These are phyloP conservation scores for Argopecten irradians DNA, from an alignment of 1,140 invertebrate genomes.

Conservation along the genomic window DNA sequence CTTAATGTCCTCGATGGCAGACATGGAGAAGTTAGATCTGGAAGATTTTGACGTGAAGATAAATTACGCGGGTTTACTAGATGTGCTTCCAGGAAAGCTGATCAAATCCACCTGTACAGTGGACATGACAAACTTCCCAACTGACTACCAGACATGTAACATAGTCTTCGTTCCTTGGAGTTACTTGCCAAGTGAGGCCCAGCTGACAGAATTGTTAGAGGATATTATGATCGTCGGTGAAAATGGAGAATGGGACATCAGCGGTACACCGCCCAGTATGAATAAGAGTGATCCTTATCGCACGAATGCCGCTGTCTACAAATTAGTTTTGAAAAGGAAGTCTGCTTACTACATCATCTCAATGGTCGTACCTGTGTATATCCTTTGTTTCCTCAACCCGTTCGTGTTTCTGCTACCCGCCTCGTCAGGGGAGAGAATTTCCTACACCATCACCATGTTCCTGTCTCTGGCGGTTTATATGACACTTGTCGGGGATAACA, in stretches of 20 bases:
- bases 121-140: constrained; percentile 39
- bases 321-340: constrained; percentile 31
- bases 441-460: constrained; percentile 79
- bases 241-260: constrained; percentile 34
- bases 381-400: constrained; percentile 79
- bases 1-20: not conserved
- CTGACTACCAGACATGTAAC: constrained; percentile 41
- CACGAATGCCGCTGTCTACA: not conserved
- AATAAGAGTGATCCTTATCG: constrained; percentile 1
- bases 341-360: constrained; percentile 78
- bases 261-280: not conserved
- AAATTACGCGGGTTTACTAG: too few relatives aligned
- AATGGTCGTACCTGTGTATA: constrained; percentile 80
- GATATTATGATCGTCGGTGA: constrained; percentile 27
- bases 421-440: constrained; percentile 80
- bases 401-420: constrained; percentile 81
- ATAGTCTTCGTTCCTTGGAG: constrained; percentile 34
- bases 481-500: constrained; percentile 79
- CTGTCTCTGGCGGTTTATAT: constrained; percentile 81
- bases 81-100: constrained; percentile 32
- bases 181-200: constrained; percentile 25
- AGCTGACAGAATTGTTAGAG: not conserved
- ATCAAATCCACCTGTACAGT: constrained; percentile 39
- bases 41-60: not conserved
- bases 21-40: not conserved